Base-by-base conservation (phyloP, 2,888 invertebrate species). In the Eupithecia pulchellata region DNA sequence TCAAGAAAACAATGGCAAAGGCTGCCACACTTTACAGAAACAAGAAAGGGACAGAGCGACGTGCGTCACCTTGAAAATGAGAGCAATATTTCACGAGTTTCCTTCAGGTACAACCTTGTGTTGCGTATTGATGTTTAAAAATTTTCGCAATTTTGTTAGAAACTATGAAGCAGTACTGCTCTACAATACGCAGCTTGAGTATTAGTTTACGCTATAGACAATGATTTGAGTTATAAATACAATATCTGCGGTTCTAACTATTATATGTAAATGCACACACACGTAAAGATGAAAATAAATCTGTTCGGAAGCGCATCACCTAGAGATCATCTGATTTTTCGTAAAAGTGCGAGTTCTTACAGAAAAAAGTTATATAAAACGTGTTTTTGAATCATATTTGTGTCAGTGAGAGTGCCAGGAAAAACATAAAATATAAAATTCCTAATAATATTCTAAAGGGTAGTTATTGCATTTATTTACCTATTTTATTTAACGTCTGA, bases 61-160 rank as follows among this genome's bases (percentile, higher is more conserved):
- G 47, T 77, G 72, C 77, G 68, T 73, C 77, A 75, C 60, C 64
- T 64, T 66, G 69, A 76, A 87, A 91, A 89, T 80, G 79, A 83
- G 82, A 83, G 80, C 82, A 82, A 82, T 65, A 64, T 25, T 29
- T 27, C 61, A 17, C n/a, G 62, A 64, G n/a, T 64, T 60, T 60
- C 58, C 58, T 60, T 60, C 32, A 32, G 58, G 25, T 17, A 25
- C 14, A 60, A 32, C 58, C 58, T 60, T 60, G 58, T 1, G n/a
- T 60, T n/a, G n/a, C 30, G 29, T 30, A 14, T 32, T 60, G 29
- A 60, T 32, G n/a, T 60, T 58, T 55, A 30, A 58, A 47, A 52
- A 8, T 52, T 52, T 25, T 52, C 25, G 25, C 25, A 25, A 13
- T 52, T 52, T 52, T 25, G 20, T 20, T 52, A 5, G 20, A 52